These are phyloP conservation scores for Porphyrio hochstetteri DNA, from an alignment of 2,113 vertebrate genomes.

Conservation along the genomic window DNA sequence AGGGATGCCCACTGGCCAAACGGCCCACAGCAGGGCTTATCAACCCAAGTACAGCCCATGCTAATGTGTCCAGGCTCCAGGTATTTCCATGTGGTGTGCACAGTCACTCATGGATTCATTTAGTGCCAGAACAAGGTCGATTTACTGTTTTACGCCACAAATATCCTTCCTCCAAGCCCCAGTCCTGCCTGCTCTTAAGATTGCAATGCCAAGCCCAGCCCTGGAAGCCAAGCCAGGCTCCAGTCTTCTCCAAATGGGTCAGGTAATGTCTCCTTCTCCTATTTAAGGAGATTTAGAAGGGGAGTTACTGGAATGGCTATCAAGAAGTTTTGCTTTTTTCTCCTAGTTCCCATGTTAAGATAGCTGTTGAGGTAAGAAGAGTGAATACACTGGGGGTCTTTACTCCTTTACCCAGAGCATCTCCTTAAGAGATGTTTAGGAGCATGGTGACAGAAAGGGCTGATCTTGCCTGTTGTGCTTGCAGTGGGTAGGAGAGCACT, in stretches of 20 bases:
- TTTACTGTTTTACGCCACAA: background rate
- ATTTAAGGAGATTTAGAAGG: background rate
- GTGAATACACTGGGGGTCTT: background rate
- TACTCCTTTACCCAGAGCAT: background rate
- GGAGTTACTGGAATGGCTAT: background rate
- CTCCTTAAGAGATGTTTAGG: background rate
- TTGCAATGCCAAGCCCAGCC: background rate
- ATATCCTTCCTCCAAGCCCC: background rate
- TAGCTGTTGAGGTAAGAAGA: background rate
- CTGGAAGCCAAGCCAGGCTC: background rate
- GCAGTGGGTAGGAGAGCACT: background rate
- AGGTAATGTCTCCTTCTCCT: background rate
- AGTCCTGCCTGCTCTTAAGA: background rate
- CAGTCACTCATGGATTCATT: background rate
- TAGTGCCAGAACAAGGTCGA: background rate
- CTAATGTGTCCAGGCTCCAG: background rate
- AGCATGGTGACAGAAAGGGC: background rate
- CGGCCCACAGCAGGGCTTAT: background rate
- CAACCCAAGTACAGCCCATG: background rate
- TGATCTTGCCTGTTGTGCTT: background rate
- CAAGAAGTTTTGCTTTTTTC: background rate
- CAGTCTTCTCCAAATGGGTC: background rate
- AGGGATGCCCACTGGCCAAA: background rate
- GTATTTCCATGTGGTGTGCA: background rate
- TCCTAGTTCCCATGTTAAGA: background rate